Conservation (phyloP, 2,113 vertebrate species). For the Gnathonemus longibarbis region DNA sequence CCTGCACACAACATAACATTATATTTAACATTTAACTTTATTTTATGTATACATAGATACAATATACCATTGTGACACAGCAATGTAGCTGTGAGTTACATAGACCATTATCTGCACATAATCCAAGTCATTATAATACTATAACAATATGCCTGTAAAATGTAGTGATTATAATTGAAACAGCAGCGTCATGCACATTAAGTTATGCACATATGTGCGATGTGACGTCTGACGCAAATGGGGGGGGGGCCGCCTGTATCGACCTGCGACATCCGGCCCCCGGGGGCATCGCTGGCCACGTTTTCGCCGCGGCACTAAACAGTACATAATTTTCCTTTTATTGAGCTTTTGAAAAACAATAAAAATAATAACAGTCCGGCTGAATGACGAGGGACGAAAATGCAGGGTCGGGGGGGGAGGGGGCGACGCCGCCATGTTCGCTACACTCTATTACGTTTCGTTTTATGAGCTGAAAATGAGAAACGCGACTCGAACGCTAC, state of each 20-base stretch:
- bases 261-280: neutral
- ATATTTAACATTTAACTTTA: neutral
- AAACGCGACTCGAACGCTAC: slow-evolving; percentile 19
- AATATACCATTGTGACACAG: neutral
- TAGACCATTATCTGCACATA: neutral
- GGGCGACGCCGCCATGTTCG: neutral
- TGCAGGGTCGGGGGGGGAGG: slow-evolving; percentile 23
- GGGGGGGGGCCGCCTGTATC: neutral
- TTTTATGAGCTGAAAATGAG: slow-evolving; percentile 33
- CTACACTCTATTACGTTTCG: slow-evolving; percentile 3
- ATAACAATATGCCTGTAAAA: neutral
- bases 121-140: neutral
- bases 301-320: slow-evolving; percentile 26
- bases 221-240: neutral
- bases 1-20: neutral
- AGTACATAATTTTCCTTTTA: slow-evolving; percentile 27
- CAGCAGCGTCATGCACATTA: neutral
- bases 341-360: slow-evolving; percentile 22
- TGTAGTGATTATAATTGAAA: neutral
- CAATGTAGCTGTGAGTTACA: neutral
- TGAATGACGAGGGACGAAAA: slow-evolving; percentile 17
- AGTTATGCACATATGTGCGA: neutral
- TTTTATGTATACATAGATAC: neutral
- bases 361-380: slow-evolving; percentile 17
- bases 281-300: slow-evolving; percentile 25